Base-by-base conservation (phyloP, 2,113 vertebrate genomes). In the Elephantulus edwardii region DNA sequence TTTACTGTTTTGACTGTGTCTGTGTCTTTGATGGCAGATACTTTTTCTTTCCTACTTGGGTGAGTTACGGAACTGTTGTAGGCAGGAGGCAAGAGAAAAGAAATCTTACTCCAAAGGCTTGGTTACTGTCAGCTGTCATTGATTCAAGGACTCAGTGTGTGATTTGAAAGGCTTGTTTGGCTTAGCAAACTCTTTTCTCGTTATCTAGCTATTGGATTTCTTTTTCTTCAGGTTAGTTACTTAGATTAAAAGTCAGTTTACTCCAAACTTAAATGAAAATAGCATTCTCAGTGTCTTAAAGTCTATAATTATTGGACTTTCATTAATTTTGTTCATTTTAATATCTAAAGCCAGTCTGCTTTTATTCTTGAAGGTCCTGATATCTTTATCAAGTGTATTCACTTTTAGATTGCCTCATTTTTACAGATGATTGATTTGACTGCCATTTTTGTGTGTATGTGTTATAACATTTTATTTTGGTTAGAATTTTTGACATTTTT, bases 401-500 rank as follows among this genome's bases (percentile, higher is more conserved):
- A 70, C 40, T 83, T 83, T 52, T 56, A 87, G 14, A 90, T 17
- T 17, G 56, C 12, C 40, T 89, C 26, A 56, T 72, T 82, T 88
- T 87, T 68, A 10, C 46, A 95, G 40, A 91, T 52, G 4, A 84
- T 17, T 89, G 20, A 78, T 82, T 85, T 84, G 35, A 50, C 28
- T 87, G 1, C 40, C 44, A 77, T n/a, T 48, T 81, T 6, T 46
- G 75, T 92, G 30, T 86, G 89, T n/a, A n/a, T n/a, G n/a, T 89
- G 11, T 38, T 84, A 30, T 48, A 70, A 64, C 54, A 5, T 76
- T 89, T 89, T 80, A 64, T 83, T 95, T 91, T 78, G 70, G 9
- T 82, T 75, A 86, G 42, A 28, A 80, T 91, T 87, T 88, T 83
- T 91, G 48, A 83, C 54, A 56, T 71, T 80, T 79, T 75, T 83